Evolutionary conservation across 2,797 vertebrate genomes (phyloP), one percentile per base, ranked within the genome.

Genomic region (Steatocranus sp.): DNA sequence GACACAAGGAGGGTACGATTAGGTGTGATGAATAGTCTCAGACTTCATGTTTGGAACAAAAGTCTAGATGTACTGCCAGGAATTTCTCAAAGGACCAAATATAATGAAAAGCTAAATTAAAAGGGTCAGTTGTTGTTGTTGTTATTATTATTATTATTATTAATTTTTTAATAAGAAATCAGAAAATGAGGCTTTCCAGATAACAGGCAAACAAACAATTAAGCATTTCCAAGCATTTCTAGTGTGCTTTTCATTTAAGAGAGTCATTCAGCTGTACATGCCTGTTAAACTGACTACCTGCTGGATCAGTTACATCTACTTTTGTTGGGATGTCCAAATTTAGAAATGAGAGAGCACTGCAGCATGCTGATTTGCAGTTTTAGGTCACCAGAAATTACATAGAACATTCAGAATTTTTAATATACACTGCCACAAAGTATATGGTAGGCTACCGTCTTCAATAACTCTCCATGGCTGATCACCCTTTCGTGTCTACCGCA

Each of bases 371-470:
- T 96, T 95, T 95, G 93, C 95, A 95, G 92, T 95, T 96, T 94
- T 90, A 93, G 88, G 89, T 87, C 87, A 91, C 94, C 95, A 94
- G 90, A 96, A 96, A 96, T 96, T 94, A 95, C 92, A 96, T 94
- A 93, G 93, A 94, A 88, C 95, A 89, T 91, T 94, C 90, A 76
- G 91, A 92, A 91, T 96, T 95, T 95, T 96, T 96, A 96, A 96
- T 95, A 96, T 75, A 86, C 94, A 88, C 48, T 82, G 91, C 95
- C 96, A 95, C 95, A 95, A 96, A 96, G 94, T 96, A 95, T 93
- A 96, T 94, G 92, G 91, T 95, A 87, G 92, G 75, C 88, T 91
- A 77, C 89, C 61, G 87, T 95, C 90, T 94, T 95, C 93, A 93
- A 95, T 95, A 95, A 94, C 91, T 93, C 94, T 96, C 93, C 89